Evolutionary conservation across 2,797 vertebrate genomes (phyloP), one percentile per base, ranked within the genome.

Genomic region (Karalla daura): DNA sequence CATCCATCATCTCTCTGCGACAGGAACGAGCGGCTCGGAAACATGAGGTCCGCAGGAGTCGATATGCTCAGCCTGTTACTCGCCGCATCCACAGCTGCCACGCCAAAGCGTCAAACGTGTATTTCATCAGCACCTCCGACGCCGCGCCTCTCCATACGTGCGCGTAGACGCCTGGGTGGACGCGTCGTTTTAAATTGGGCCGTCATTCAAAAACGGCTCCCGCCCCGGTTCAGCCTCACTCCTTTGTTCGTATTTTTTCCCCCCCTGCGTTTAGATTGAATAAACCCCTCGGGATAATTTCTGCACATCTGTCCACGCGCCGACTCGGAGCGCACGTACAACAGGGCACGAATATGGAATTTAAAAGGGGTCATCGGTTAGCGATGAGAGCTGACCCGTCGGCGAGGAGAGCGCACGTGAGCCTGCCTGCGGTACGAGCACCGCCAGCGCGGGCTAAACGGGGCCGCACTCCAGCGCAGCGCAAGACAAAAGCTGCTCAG

Each of bases 1-100:
- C n/a, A 63, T 63, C 58, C 45, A 5, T 33, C 14, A 67, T 53
- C 56, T 18, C 9, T 55, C 41, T 53, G 23, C n/a, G 5, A 36
- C 2, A 7, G 23, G 12, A 59, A 11, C 28, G 21, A 36, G 5
- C 37, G 7, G 28, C 3, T 23, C 41, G 25, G 11, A 25, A 39
- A 47, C 13, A 24, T 14, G 13, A 61, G 25, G 14, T 37, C 14
- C 7, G 23, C 11, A 69, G 3, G 24, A 18, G 12, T 28, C 17
- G 37, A 17, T 2, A n/a, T 3, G 45, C 30, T 20, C 7, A 2
- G n/a, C 58, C 27, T 21, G 27, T 43, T 33, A 11, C 11, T 0
- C 10, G 33, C 4, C 17, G 50, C 24, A 7, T 55, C 39, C 18
- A 27, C 68, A 52, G 39, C 39, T 59, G 23, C 13, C 35, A 21